Evolutionary conservation across 1,140 invertebrate genomes (phyloP), one percentile per base, ranked within the genome.

Genomic region (Cataglyphis hispanica): DNA sequence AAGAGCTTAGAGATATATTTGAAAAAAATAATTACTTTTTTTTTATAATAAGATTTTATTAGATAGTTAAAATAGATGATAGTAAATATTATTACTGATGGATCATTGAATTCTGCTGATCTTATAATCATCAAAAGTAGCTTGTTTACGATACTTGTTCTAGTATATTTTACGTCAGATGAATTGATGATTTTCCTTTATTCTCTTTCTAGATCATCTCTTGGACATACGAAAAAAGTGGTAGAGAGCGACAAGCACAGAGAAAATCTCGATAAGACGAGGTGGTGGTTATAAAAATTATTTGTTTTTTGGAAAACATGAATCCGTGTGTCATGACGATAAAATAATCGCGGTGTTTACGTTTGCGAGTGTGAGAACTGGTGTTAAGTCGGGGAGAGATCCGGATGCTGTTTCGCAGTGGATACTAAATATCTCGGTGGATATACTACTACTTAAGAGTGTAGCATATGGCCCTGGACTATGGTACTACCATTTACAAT

Each of bases 391-490:
- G 37, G 10, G 13, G 13, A 74, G 22, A 40, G 16, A 53, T 64
- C 46, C 46, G 64, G 64, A 67, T 70, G 78, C 37, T 81, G 66
- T 37, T 40, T 8, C 67, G 53, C 53, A 72, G 78, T 81, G 66
- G 53, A 81, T 58, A 50, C 53, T 83, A 72, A 16, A 83, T 72
- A 60, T 74, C 53, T 70, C 66, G 25, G 34, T 83, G 78, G 67
- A 83, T 83, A 70, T 81, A 85, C 76, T 53, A 58, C 37, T 70
- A 69, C 64, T 56, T 81, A 69, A 80, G 87, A 92, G 83, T 90
- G 90, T 58, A 46, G 85, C 92, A 93, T 94, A 94, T 94, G 93
- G 93, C 91, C 90, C 91, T 93, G 90, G 92, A 93, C 88, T 93
- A 94, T 94, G 93, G 91, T 94, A 93, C 91, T 91, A 91, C 86